phyloP scores from a whole-genome alignment of 2,797 vertebrate genomes.

The Thamnophis elegans region DNA sequence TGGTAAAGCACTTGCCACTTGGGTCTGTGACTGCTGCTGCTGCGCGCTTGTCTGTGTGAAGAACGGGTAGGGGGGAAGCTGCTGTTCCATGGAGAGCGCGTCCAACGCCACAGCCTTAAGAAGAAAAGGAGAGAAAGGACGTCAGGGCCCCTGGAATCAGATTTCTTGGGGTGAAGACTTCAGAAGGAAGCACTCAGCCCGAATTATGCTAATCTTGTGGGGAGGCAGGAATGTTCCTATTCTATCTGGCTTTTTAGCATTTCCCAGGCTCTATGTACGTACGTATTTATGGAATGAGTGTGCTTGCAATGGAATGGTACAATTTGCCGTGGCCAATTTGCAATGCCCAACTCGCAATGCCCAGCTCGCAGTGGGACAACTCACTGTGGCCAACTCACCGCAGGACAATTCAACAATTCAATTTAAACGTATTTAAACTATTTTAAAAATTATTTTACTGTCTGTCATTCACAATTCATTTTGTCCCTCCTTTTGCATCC shows the following conservation, averaged over 20 bases:
- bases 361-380: too few species aligned
- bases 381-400: too few species aligned
- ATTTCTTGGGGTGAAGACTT: not conserved
- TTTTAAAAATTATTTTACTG: too few species aligned
- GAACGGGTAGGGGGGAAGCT: conserved; percentile 89
- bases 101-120: conserved; percentile 84
- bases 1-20: conserved; percentile 71
- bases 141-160: not conserved
- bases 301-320: not conserved
- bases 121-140: not conserved
- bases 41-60: conserved; percentile 86
- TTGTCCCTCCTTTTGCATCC: too few species aligned
- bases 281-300: not conserved
- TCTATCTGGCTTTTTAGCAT: not conserved
- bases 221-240: not conserved
- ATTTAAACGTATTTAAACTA: too few species aligned
- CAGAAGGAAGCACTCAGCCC: not conserved
- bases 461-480: too few species aligned
- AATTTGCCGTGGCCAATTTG: too few species aligned
- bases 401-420: too few species aligned
- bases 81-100: conserved; percentile 89
- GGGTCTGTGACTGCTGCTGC: conserved; percentile 76
- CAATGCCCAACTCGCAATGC: too few species aligned
- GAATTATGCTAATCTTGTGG: not conserved
- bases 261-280: too few species aligned